Base-by-base conservation (phyloP, 2,888 invertebrate genomes). In the Tipula lateralis region DNA sequence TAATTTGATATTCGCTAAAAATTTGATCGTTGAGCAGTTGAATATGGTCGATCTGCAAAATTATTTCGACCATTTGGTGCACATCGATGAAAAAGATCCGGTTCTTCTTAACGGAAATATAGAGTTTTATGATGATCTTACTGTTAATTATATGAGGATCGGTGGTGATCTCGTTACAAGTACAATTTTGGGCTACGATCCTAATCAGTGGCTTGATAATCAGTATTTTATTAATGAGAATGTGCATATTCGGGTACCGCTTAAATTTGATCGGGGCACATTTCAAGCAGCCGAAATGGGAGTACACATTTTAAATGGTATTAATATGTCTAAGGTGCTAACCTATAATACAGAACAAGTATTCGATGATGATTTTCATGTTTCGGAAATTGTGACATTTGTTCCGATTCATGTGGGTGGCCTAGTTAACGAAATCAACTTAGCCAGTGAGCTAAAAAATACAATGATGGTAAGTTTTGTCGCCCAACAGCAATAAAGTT, bases 391-490 rank as follows among this genome's bases (percentile, higher is more conserved):
- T 9, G 86, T 88, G 82, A 88, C 91, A 0, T 86, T 87, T 4
- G 87, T 85, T 0, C 81, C 86, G 1, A 87, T 88, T 0, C 85
- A 86, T 13, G 90, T 88, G 0, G 85, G 86, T 13, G 90, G 89
- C 0, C 86, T 44, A 0, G 87, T 91, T 0, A 93, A 93, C 87
- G 89, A 88, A 0, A 85, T 89, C 0, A 87, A 91, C 86, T 87
- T 93, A 19, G 85, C 87, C 1, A 85, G 89, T 44, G 92, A 92
- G 87, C 90, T 89, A 85, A 85, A 88, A 19, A 92, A 92, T 85
- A 92, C 93, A 0, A 87, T 93, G 12, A 89, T 91, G 92, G 93
- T 92, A 88, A 88, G 88, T 87, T 66, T 66, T 12, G 39, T n/a
- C n/a, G n/a, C n/a, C n/a, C n/a, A n/a, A n/a, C n/a, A n/a, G n/a